A percentile compares a stretch with the other conserved stretches of the same genome.
Evolutionary conservation across 2,888 invertebrate species (phyloP).

Genomic region (Sturmia bella): DNA sequence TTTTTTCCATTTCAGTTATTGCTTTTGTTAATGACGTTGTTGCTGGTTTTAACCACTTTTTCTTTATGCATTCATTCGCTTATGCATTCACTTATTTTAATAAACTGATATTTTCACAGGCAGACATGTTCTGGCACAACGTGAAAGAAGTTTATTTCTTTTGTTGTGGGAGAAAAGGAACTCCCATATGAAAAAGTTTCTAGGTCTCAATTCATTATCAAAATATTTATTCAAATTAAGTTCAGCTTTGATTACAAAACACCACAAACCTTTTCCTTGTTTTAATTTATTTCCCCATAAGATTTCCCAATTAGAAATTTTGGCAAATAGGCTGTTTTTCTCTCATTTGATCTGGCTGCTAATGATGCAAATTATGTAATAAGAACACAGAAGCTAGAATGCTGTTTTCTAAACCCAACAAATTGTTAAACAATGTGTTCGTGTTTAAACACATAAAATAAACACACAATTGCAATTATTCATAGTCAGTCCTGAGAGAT

Average conservation of each 20-base stretch:
- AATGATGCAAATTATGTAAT: neutral
- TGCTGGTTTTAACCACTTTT: slow-evolving; percentile 33
- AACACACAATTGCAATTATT: slow-evolving; percentile 46
- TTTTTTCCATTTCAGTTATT: slow-evolving; percentile 32
- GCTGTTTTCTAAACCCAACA: neutral
- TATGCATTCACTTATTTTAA: slow-evolving; percentile 47
- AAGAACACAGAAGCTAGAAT: too few relatives aligned
- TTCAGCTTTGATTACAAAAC: too few relatives aligned
- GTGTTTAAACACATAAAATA: slow-evolving; percentile 16
- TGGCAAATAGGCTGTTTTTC: neutral
- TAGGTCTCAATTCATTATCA: too few relatives aligned
- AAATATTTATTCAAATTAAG: too few relatives aligned
- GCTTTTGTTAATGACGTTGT: slow-evolving; percentile 4
- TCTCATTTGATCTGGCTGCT: neutral
- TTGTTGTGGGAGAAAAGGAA: neutral
- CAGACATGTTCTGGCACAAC: slow-evolving; percentile 17
- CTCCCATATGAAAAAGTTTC: too few relatives aligned
- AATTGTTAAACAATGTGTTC: slow-evolving; percentile 35
- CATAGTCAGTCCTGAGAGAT: slow-evolving; percentile 42
- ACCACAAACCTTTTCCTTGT: too few relatives aligned
- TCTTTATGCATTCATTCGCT: slow-evolving; percentile 33
- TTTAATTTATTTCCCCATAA: too few relatives aligned
- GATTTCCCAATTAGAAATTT: neutral
- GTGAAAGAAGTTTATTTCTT: neutral
- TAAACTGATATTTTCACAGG: slow-evolving; percentile 55